Conservation (phyloP, 2,113 vertebrate genomes). For the Rhynchopsitta pachyrhyncha region DNA sequence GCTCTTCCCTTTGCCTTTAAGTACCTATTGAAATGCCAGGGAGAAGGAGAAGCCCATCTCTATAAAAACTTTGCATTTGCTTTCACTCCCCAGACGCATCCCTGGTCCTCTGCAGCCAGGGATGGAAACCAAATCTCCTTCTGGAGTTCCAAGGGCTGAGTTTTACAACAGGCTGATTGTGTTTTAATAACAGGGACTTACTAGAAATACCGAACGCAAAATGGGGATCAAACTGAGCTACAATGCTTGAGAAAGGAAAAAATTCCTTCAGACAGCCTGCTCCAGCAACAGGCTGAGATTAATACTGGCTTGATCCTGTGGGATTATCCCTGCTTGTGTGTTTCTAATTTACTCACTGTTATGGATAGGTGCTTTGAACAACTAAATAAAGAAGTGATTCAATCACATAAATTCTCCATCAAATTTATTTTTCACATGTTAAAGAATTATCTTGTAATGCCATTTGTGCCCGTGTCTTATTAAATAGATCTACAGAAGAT, state of each 20-base stretch:
- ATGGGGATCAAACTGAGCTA: neutral
- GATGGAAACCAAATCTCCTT: neutral
- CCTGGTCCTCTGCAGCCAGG: rapidly evolving
- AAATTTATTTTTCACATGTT: neutral
- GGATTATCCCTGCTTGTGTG: neutral
- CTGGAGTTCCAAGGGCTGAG: neutral
- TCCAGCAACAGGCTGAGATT: neutral
- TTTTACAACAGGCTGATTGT: neutral
- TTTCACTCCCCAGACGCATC: rapidly evolving
- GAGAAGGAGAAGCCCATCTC: neutral
- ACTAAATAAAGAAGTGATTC: neutral
- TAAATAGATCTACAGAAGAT: neutral
- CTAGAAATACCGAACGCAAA: neutral
- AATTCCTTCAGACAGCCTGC: neutral
- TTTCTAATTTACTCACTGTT: neutral
- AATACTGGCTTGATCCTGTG: neutral
- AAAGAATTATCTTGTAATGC: neutral
- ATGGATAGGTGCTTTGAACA: neutral
- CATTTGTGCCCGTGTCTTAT: neutral
- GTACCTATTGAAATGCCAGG: neutral
- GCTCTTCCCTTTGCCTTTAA: neutral
- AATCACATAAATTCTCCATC: neutral
- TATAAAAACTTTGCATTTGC: neutral
- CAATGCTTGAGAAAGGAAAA: neutral
- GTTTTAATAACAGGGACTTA: neutral